A percentile compares a stretch with the other conserved stretches of the same genome.
Conservation (phyloP, 2,888 invertebrate species). For the Deroplatys truncata region DNA sequence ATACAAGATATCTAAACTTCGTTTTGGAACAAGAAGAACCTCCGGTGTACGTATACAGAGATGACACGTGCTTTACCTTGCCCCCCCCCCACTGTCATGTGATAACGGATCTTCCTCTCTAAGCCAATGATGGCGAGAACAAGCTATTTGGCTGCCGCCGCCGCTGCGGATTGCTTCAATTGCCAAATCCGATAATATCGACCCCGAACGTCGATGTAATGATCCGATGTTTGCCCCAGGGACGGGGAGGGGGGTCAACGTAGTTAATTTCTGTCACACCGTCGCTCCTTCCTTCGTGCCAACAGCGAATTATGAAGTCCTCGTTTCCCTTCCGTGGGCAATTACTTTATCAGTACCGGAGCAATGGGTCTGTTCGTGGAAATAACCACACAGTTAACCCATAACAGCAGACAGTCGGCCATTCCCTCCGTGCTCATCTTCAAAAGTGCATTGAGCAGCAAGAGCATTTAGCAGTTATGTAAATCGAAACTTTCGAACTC, state of each 20-base stretch:
- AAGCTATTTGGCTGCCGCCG: conserved; percentile 23
- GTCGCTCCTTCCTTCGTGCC: not conserved
- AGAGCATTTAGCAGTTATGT: too few species aligned
- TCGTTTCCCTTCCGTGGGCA: not conserved
- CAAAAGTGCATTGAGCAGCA: too few species aligned
- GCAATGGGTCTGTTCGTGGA: not conserved
- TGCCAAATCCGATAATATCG: conserved; percentile 24
- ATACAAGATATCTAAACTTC: too few species aligned
- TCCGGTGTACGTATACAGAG: too few species aligned
- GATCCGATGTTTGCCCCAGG: not conserved
- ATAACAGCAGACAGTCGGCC: too few species aligned
- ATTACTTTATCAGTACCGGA: not conserved
- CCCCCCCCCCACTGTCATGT: not conserved
- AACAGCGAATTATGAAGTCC: not conserved
- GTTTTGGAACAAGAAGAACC: too few species aligned
- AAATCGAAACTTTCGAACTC: too few species aligned
- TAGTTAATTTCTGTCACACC: not conserved
- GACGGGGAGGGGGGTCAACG: not conserved
- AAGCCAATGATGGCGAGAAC: conserved; percentile 8
- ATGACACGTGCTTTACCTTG: not conserved
- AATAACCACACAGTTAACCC: not conserved
- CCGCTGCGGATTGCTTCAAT: conserved; percentile 19
- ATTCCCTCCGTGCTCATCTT: too few species aligned
- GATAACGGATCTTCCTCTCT: not conserved
- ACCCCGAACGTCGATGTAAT: not conserved